Conservation (phyloP, 2,797 vertebrate genomes). For the Scarus forsteni region DNA sequence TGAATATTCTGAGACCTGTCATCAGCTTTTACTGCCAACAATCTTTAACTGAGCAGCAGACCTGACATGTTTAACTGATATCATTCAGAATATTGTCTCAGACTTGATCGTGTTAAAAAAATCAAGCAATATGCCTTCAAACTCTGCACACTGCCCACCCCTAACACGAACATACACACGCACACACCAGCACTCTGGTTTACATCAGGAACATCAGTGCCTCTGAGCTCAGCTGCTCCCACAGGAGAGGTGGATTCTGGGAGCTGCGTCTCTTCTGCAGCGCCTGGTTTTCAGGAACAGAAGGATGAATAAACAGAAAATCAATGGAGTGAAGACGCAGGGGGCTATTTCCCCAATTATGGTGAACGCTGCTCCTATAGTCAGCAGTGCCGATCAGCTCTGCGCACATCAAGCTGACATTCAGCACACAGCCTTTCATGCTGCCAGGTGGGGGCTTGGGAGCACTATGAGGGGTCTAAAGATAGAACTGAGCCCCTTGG, state of each 20-base stretch:
- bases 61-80: too few relatives aligned
- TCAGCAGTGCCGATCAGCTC: conserved; percentile 34
- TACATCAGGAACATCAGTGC: conserved; percentile 29
- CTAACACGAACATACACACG: conserved; percentile 20
- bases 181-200: conserved; percentile 15
- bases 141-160: too few relatives aligned
- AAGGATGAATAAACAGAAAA: conserved; percentile 67
- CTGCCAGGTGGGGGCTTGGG: background rate
- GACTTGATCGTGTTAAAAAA: too few relatives aligned
- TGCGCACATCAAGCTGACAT: conserved; percentile 45
- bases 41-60: too few relatives aligned
- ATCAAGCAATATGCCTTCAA: too few relatives aligned
- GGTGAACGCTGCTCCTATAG: conserved; percentile 41
- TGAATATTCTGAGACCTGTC: too few relatives aligned
- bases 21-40: too few relatives aligned
- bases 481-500: background rate
- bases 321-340: conserved; percentile 61
- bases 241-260: conserved; percentile 43
- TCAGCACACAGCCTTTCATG: conserved; percentile 31
- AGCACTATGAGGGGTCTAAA: background rate
- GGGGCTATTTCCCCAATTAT: conserved; percentile 67
- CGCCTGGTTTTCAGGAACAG: conserved; percentile 50
- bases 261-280: conserved; percentile 40
- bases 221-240: conserved; percentile 55
- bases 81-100: too few relatives aligned